Percentiles rank a stretch among this genome's conserved stretches.
Evolutionary conservation across 1,140 invertebrate species (phyloP).

Genomic region (Hydropsyche tenuis): DNA sequence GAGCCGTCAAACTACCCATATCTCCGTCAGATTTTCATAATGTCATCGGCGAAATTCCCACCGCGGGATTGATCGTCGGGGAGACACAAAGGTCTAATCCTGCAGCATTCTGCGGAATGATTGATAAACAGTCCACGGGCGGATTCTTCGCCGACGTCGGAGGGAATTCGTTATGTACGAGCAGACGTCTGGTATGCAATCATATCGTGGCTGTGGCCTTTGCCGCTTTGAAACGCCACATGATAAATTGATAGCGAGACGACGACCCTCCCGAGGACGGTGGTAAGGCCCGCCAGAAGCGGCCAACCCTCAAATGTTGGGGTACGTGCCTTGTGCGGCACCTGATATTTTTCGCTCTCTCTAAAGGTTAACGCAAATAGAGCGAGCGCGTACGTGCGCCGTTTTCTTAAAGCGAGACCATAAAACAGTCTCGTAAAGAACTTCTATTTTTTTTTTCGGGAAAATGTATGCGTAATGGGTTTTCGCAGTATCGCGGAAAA

Average conservation of each 20-base stretch:
- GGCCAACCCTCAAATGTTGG: background rate
- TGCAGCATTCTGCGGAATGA: background rate
- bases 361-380: constrained; percentile 1
- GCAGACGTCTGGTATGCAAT: constrained; percentile 29
- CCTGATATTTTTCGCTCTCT: constrained; percentile 13
- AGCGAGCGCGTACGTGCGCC: too few species aligned
- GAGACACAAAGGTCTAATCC: background rate
- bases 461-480: background rate
- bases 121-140: constrained; percentile 18
- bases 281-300: background rate
- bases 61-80: background rate
- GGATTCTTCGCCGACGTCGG: constrained; percentile 2
- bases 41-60: too few species aligned
- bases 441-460: background rate
- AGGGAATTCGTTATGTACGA: constrained; percentile 5
- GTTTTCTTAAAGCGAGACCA: too few species aligned
- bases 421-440: too few species aligned
- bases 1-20: too few species aligned
- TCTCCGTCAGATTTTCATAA: too few species aligned
- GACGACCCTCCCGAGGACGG: background rate
- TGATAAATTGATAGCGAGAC: constrained; percentile 28
- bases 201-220: constrained; percentile 15
- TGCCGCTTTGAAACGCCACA: constrained; percentile 14
- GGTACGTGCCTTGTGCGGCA: background rate
- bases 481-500: background rate